phyloP scores from a whole-genome alignment of 2,113 vertebrate species.

The Oreochromis aureus region DNA sequence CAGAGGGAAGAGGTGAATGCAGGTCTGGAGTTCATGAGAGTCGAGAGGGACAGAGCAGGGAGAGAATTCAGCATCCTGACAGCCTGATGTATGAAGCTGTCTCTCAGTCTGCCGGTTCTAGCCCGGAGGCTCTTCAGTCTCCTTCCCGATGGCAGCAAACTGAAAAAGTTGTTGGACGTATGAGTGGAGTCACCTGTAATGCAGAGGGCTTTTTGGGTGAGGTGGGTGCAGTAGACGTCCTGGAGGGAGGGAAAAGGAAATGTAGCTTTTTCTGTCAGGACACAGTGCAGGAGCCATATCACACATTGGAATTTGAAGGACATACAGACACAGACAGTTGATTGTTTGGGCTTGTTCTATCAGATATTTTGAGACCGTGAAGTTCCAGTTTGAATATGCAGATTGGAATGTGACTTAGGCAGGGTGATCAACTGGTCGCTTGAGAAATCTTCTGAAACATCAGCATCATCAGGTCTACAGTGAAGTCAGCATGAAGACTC shows the following conservation, averaged over 20 bases:
- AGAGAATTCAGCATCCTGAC: too few relatives aligned
- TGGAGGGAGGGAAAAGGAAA: background rate
- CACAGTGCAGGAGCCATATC: background rate
- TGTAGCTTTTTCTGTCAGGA: background rate
- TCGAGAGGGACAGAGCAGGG: too few relatives aligned
- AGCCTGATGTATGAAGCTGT: background rate
- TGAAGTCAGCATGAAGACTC: too few relatives aligned
- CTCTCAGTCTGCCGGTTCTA: background rate
- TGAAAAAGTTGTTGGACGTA: background rate
- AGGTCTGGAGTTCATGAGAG: too few relatives aligned
- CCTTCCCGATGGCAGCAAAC: background rate
- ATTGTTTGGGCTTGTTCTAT: background rate
- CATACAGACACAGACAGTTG: background rate
- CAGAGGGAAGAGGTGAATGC: background rate
- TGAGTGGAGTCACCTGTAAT: background rate
- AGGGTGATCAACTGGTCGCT: background rate
- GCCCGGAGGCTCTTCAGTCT: rapidly evolving
- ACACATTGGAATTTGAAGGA: background rate
- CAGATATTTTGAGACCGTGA: background rate
- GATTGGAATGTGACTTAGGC: background rate
- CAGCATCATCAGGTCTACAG: too few relatives aligned
- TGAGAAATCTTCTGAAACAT: background rate
- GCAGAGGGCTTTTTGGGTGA: background rate
- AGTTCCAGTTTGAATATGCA: background rate
- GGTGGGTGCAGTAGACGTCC: background rate